Evolutionary conservation across 2,113 vertebrate species (phyloP).

Genomic region (Athene cunicularia): DNA sequence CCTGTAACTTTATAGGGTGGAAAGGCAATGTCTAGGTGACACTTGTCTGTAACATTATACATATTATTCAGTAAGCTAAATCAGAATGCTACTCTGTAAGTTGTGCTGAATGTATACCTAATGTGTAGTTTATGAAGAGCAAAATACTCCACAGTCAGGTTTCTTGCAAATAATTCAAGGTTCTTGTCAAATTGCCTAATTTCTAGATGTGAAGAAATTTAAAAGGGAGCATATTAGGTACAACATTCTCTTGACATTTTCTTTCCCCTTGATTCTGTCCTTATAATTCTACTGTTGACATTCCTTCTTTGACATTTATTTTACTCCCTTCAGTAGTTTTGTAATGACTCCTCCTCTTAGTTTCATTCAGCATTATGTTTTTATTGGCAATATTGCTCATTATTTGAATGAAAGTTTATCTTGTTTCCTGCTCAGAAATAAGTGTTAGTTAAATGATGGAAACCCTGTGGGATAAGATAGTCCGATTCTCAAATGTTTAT

Average conservation of each 20-base stretch:
- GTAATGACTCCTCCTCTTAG: neutral
- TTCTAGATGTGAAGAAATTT: neutral
- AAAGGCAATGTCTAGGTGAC: neutral
- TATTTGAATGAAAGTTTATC: neutral
- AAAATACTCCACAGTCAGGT: neutral
- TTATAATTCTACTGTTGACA: neutral
- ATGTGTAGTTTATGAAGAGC: neutral
- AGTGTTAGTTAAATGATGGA: neutral
- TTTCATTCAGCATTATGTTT: neutral
- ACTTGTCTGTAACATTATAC: neutral
- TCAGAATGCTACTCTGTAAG: neutral
- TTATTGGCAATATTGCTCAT: neutral
- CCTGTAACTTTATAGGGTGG: neutral
- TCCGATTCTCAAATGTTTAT: constrained; percentile 16
- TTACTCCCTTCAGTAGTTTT: neutral
- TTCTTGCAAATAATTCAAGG: neutral
- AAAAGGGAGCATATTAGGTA: neutral
- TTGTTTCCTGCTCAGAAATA: neutral
- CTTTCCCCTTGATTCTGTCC: neutral
- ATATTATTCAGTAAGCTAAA: neutral
- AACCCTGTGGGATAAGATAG: neutral
- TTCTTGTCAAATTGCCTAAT: neutral
- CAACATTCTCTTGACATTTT: constrained; percentile 7
- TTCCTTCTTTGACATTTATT: neutral
- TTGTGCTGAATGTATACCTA: neutral